Evolutionary conservation across 2,113 vertebrate species (phyloP).

Genomic region (Ptyas mucosa): DNA sequence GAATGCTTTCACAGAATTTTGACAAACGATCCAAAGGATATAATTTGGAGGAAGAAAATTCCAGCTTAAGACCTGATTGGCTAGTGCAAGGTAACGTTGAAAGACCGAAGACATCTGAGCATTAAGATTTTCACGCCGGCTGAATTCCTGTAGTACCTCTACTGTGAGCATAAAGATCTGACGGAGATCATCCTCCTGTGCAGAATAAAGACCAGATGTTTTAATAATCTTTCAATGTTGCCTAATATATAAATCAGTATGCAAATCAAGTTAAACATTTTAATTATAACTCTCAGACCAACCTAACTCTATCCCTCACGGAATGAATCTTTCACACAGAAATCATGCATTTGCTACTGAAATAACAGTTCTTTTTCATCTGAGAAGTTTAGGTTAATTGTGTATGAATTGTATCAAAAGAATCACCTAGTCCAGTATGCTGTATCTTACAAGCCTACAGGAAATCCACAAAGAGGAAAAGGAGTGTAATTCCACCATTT

Average conservation of each 20-base stretch:
- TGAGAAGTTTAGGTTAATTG: background rate
- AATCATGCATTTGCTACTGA: background rate
- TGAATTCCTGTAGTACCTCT: conserved; percentile 97
- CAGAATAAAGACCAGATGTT: conserved; percentile 23
- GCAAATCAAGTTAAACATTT: background rate
- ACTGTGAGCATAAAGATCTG: conserved; percentile 96
- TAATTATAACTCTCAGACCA: background rate
- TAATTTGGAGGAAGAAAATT: conserved; percentile 98
- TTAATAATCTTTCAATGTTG: conserved; percentile 17
- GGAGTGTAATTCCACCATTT: background rate
- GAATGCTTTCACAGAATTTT: background rate
- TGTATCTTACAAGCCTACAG: background rate
- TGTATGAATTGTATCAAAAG: background rate
- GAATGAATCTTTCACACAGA: background rate
- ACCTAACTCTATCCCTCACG: background rate
- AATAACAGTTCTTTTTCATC: background rate
- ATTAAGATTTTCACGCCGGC: conserved; percentile 88
- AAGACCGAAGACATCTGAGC: conserved; percentile 98
- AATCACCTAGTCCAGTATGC: background rate
- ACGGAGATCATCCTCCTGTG: conserved; percentile 89
- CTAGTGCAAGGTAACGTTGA: conserved; percentile 94
- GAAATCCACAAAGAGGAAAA: background rate
- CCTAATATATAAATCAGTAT: background rate
- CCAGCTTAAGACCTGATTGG: conserved; percentile 98
- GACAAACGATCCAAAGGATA: conserved; percentile 82